Base-by-base conservation (phyloP, 64 coral and sea anemone genomes). In the Montipora efflorescens region DNA sequence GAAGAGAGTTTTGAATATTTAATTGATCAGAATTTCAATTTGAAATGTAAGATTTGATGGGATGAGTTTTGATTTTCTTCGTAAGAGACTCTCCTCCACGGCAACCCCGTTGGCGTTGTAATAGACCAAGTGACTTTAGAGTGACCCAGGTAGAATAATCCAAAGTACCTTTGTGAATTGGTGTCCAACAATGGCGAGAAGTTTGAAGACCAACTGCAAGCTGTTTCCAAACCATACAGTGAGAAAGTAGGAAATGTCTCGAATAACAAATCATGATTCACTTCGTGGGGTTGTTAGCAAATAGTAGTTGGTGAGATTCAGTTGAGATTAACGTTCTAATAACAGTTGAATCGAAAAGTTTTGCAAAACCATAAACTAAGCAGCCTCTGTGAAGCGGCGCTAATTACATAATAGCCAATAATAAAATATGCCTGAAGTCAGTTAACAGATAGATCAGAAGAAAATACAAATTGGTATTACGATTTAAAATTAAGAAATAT, bases 81-180 rank as follows among this genome's bases (percentile, higher is more conserved):
- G 48, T 22, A 20, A 55, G 12, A 82, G 47, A 55, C 18, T 82
- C 18, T 58, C 79, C 48, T 53, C 79, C 79, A 82, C 79, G 48
- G 43, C 47, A 55, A 51, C 79, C 79, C 51, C 79, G 12, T 22
- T 12, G 59, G 59, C 48, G 79, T 82, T 59, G 50, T 10, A 81
- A 59, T 57, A 81, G 79, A 81, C 79, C 79, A 82, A 82, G 79
- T 82, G 79, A 82, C 48, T 82, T 82, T 14, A 82, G 48, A 16
- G 79, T 19, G 49, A n/a, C 18, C 79, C 48, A 82, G 46, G 79
- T 82, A 55, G 23, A 7, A 51, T 16, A 46, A 57, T 82, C 46
- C 47, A 82, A 25, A 10, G 48, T 49, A 82, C 48, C 48, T 22
- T 21, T 13, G 59, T 18, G 16, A 20, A 51, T 53, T 22, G 47